Evolutionary conservation across 2,797 vertebrate species (phyloP).

Genomic region (Gila robusta): DNA sequence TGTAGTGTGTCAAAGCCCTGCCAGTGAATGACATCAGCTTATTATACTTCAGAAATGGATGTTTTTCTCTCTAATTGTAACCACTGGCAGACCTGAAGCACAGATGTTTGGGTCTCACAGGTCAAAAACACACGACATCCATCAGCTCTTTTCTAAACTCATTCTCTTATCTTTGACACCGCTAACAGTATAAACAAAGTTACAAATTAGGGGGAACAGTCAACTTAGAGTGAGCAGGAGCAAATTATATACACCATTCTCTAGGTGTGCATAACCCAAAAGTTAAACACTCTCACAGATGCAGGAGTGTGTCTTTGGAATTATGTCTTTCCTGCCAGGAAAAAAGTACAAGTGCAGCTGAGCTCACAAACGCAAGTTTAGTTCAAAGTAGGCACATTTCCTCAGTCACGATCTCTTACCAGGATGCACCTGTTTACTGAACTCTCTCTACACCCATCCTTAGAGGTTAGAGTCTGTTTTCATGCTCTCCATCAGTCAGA

Average conservation of each 20-base stretch:
- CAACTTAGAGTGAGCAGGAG: conserved; percentile 46
- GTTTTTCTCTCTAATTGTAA: conserved; percentile 55
- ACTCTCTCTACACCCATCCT: conserved; percentile 48
- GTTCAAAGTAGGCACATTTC: conserved; percentile 51
- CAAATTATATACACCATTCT: conserved; percentile 59
- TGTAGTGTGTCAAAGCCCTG: conserved; percentile 38
- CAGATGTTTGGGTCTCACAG: conserved; percentile 29
- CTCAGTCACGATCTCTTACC: conserved; percentile 36
- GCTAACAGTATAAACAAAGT: background rate
- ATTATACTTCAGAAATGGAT: conserved; percentile 47
- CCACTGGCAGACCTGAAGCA: conserved; percentile 49
- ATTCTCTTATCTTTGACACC: conserved; percentile 13
- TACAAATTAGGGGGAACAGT: background rate
- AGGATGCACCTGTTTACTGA: conserved; percentile 62
- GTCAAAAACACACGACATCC: background rate
- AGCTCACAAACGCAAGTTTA: conserved; percentile 38
- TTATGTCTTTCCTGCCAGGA: conserved; percentile 45
- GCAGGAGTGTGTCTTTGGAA: conserved; percentile 31
- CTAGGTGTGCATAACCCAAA: conserved; percentile 18
- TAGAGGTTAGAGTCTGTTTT: conserved; percentile 44
- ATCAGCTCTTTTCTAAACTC: conserved; percentile 4
- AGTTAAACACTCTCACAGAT: conserved; percentile 38
- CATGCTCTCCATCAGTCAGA: conserved; percentile 16
- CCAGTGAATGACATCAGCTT: conserved; percentile 56
- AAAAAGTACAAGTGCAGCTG: conserved; percentile 35